Evolutionary conservation across 2,113 vertebrate genomes (phyloP).

Genomic region (Orthochromis indermauri): DNA sequence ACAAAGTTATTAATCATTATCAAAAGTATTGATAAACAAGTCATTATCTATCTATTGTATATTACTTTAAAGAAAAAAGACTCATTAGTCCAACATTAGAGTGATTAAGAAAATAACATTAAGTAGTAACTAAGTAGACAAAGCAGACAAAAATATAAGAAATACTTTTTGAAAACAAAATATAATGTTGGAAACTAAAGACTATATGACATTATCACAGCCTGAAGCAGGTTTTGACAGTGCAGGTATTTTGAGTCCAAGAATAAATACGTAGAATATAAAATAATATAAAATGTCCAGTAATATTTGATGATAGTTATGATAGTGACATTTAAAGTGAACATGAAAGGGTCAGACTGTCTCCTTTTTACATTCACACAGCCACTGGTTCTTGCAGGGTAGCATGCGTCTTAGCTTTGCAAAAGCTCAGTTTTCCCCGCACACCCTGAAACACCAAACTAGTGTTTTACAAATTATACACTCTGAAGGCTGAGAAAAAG

Average conservation of each 20-base stretch:
- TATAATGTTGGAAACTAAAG: neutral
- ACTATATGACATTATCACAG: neutral
- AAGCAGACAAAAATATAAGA: neutral
- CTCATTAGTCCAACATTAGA: neutral
- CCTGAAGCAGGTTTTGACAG: neutral
- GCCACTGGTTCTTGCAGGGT: neutral
- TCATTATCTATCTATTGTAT: neutral
- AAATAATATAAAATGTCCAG: neutral
- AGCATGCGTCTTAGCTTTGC: neutral
- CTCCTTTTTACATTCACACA: neutral
- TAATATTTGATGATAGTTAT: neutral
- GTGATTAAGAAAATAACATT: neutral
- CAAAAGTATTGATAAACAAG: neutral
- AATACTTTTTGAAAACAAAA: neutral
- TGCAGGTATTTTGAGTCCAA: neutral
- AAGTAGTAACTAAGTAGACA: neutral
- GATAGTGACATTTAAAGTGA: neutral
- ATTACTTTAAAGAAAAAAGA: neutral
- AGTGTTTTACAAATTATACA: neutral
- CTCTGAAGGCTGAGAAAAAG: neutral
- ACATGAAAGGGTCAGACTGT: neutral
- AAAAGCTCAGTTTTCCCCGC: neutral
- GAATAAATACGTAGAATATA: neutral
- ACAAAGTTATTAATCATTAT: neutral
- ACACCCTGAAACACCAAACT: neutral